Conservation (phyloP, 92 coral and sea anemone species). For the Porites cylindrica region DNA sequence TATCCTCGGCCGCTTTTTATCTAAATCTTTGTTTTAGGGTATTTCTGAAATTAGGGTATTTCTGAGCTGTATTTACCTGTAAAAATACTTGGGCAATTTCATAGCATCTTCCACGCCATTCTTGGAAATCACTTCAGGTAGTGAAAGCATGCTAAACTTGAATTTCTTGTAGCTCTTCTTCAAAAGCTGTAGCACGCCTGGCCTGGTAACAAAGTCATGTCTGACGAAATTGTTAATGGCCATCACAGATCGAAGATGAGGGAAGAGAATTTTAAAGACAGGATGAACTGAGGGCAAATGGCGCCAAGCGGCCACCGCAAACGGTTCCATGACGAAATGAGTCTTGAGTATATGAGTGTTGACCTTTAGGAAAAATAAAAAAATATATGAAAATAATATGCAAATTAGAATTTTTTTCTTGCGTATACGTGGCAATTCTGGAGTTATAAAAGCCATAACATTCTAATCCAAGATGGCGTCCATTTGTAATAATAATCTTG, state of each 20-base stretch:
- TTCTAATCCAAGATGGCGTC: too few relatives aligned
- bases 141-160: conserved; percentile 60
- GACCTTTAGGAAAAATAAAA: conserved; percentile 41
- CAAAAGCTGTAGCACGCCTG: conserved; percentile 71
- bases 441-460: too few relatives aligned
- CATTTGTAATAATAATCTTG: too few relatives aligned
- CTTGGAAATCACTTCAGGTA: conserved; percentile 50
- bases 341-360: conserved; percentile 68
- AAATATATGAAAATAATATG: too few relatives aligned
- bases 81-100: conserved; percentile 60
- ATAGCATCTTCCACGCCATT: conserved; percentile 61
- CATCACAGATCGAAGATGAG: conserved; percentile 80
- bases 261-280: conserved; percentile 73
- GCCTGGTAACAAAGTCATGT: conserved; percentile 61
- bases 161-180: conserved; percentile 68
- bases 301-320: conserved; percentile 85
- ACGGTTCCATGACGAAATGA: conserved; percentile 74
- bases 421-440: too few relatives aligned
- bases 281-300: conserved; percentile 84
- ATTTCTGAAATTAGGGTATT: too few relatives aligned
- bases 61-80: conserved; percentile 40
- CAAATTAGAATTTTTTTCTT: too few relatives aligned
- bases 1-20: too few relatives aligned
- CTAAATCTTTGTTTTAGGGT: too few relatives aligned
- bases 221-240: conserved; percentile 79